phyloP scores from a whole-genome alignment of 2,797 vertebrate genomes.

The Peromyscus nudipes region DNA sequence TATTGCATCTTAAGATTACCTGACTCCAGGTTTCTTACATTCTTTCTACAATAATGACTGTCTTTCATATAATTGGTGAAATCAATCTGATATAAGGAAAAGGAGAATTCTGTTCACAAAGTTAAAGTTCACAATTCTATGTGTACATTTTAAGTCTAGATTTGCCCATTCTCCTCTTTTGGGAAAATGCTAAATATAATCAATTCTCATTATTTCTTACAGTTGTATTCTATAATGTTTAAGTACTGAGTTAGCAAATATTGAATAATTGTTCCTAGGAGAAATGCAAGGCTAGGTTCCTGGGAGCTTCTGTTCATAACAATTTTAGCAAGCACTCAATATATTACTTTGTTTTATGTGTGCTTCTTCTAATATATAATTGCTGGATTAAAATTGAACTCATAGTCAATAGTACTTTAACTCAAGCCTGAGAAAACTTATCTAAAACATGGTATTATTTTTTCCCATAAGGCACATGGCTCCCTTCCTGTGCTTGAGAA shows the following conservation, averaged over 20 bases:
- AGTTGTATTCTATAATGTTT: neutral
- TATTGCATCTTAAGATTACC: neutral
- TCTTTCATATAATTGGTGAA: neutral
- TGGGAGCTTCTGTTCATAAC: neutral
- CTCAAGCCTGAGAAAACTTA: neutral
- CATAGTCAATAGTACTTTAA: neutral
- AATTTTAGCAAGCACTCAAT: neutral
- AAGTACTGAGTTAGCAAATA: slow-evolving; percentile 3
- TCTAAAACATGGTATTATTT: neutral
- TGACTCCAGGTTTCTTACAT: neutral
- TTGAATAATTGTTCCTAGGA: neutral
- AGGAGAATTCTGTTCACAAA: neutral
- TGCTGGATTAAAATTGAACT: neutral
- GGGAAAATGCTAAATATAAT: neutral
- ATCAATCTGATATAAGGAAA: neutral
- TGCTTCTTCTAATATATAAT: neutral
- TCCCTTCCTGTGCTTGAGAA: neutral
- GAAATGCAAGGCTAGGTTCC: neutral
- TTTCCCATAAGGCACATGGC: neutral
- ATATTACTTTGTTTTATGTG: neutral
- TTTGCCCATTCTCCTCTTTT: slow-evolving; percentile 11
- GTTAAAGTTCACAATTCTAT: neutral
- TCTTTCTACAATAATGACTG: neutral
- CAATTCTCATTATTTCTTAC: neutral
- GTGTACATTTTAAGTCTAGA: neutral